These are phyloP conservation scores for Spodoptera littoralis DNA, from an alignment of 2,888 invertebrate species.

Conservation along the genomic window DNA sequence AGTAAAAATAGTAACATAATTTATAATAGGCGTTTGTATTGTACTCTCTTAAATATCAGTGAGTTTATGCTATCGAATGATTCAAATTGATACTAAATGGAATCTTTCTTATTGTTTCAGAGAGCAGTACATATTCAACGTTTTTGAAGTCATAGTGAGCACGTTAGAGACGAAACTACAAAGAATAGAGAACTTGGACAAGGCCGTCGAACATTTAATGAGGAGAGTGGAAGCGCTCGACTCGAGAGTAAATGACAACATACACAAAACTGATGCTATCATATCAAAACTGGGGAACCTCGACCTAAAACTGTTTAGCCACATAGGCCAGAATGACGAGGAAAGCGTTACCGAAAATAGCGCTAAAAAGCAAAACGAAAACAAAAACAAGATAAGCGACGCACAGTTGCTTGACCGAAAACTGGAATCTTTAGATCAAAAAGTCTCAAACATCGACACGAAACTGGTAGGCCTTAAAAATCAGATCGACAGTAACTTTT, in stretches of 20 bases:
- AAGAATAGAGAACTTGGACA: slow-evolving; percentile 95
- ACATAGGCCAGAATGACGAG: slow-evolving; percentile 78
- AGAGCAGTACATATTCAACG: slow-evolving; percentile 95
- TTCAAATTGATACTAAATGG: neutral
- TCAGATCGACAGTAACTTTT: slow-evolving; percentile 94
- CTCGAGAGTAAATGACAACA: slow-evolving; percentile 94
- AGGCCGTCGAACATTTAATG: slow-evolving; percentile 96
- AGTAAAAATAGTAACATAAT: slow-evolving; percentile 5
- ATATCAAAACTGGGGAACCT: slow-evolving; percentile 93
- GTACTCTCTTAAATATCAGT: too few species aligned
- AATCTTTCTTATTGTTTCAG: slow-evolving; percentile 88
- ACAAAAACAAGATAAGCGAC: slow-evolving; percentile 70
- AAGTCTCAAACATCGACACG: slow-evolving; percentile 94
- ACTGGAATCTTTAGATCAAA: slow-evolving; percentile 93
- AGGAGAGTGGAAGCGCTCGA: slow-evolving; percentile 94
- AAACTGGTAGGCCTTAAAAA: slow-evolving; percentile 94
- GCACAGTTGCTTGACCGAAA: slow-evolving; percentile 90
- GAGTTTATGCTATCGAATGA: neutral
- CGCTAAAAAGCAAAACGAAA: slow-evolving; percentile 60
- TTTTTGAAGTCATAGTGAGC: slow-evolving; percentile 96
- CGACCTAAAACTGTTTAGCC: slow-evolving; percentile 92
- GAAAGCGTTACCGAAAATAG: slow-evolving; percentile 74
- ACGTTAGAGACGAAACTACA: slow-evolving; percentile 96
- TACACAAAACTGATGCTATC: slow-evolving; percentile 95
- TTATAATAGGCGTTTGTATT: neutral